Evolutionary conservation across 1,140 invertebrate genomes (phyloP).

Genomic region (Drosophila watanabei): DNA sequence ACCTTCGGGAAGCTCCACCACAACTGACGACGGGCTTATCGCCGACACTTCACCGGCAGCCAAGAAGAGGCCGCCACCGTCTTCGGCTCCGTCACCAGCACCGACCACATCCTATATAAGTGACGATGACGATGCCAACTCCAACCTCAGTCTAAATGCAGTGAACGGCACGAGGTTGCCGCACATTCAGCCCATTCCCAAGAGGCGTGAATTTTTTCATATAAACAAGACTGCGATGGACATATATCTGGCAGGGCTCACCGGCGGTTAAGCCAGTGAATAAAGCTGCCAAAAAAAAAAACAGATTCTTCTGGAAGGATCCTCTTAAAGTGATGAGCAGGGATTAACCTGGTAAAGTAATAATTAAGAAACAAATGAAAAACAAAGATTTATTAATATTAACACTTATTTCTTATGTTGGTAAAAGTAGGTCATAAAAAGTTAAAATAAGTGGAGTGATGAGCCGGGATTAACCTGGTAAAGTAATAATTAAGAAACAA

Average conservation of each 20-base stretch:
- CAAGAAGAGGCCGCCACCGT: background rate
- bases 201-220: slow-evolving; percentile 37
- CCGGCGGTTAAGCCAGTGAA: slow-evolving; percentile 45
- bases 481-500: background rate
- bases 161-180: slow-evolving; percentile 69
- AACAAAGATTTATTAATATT: background rate
- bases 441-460: background rate
- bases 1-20: background rate
- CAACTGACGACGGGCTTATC: background rate
- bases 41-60: slow-evolving; percentile 5
- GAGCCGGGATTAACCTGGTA: background rate
- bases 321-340: background rate
- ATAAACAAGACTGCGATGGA: slow-evolving; percentile 47
- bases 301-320: background rate
- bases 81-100: too few relatives aligned
- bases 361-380: background rate
- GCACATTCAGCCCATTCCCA: slow-evolving; percentile 65
- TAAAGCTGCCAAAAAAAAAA: background rate
- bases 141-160: slow-evolving; percentile 61
- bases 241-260: slow-evolving; percentile 66
- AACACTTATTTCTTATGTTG: too few relatives aligned
- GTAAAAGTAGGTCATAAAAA: too few relatives aligned
- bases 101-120: background rate
- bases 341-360: background rate
- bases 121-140: slow-evolving; percentile 55